phyloP scores from a whole-genome alignment of 2,888 invertebrate genomes.

The Leptopilina syphax region DNA sequence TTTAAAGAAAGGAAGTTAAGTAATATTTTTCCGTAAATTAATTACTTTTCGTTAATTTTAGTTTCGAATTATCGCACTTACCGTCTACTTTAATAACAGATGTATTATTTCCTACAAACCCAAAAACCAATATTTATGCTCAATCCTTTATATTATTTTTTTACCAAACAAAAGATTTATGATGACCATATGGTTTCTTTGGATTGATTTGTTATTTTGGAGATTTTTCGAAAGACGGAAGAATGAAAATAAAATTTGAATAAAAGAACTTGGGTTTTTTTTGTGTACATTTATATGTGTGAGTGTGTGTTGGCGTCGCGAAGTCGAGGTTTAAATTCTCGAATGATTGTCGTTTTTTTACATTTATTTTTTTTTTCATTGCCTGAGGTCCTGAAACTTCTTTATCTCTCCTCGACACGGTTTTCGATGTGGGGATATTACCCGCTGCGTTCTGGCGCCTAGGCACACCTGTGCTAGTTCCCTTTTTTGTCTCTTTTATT shows the following conservation, averaged over 20 bases:
- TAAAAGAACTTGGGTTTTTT: background rate
- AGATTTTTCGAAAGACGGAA: background rate
- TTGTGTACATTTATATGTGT: too few species aligned
- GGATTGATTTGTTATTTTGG: constrained; percentile 4
- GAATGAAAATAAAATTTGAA: constrained; percentile 23
- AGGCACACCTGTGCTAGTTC: constrained; percentile 30
- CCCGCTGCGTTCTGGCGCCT: constrained; percentile 35
- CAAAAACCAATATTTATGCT: too few species aligned
- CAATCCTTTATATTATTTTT: too few species aligned
- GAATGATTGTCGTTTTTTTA: background rate
- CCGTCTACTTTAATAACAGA: too few species aligned
- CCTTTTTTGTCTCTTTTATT: constrained; percentile 24
- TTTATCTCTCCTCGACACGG: constrained; percentile 35
- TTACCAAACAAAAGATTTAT: too few species aligned
- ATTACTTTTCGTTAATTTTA: too few species aligned
- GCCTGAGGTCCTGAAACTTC: constrained; percentile 35
- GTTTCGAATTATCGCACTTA: too few species aligned
- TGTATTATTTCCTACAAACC: too few species aligned
- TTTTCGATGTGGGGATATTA: constrained; percentile 29
- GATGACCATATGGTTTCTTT: background rate
- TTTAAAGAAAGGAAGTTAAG: too few species aligned
- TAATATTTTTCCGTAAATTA: too few species aligned
- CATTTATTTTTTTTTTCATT: constrained; percentile 3
- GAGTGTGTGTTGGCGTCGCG: constrained; percentile 4
- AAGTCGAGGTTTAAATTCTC: constrained; percentile 30